Evolutionary conservation across 1,140 invertebrate species (phyloP).

Genomic region (Tigriopus japonicus): DNA sequence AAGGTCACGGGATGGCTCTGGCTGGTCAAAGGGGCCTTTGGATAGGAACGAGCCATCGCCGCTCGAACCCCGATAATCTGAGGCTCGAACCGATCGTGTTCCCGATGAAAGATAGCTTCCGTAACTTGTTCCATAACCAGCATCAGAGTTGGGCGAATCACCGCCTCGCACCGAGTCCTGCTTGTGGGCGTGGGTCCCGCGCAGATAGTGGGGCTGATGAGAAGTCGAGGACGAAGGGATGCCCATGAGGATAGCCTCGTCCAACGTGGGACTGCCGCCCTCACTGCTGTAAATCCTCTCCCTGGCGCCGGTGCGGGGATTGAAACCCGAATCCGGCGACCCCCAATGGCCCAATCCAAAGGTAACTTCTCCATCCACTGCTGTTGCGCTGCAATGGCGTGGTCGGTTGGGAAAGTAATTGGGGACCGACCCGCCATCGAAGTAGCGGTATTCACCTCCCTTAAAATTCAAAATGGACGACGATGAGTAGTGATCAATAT

Average conservation of each 20-base stretch:
- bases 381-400: conserved; percentile 14
- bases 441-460: neutral
- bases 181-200: conserved; percentile 36
- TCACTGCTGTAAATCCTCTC: conserved; percentile 24
- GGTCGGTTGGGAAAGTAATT: conserved; percentile 13
- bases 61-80: neutral
- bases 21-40: too few relatives aligned
- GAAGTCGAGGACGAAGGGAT: conserved; percentile 35
- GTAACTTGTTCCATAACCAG: conserved; percentile 10
- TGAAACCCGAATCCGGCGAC: conserved; percentile 14
- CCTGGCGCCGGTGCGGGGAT: conserved; percentile 12
- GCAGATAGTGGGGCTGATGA: too few relatives aligned
- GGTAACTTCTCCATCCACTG: conserved; percentile 6
- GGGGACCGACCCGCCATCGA: conserved; percentile 5
- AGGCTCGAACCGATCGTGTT: neutral
- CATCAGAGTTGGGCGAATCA: conserved; percentile 9
- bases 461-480: neutral
- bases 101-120: neutral
- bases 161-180: conserved; percentile 33
- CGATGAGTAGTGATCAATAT: too few relatives aligned
- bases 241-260: conserved; percentile 29
- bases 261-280: conserved; percentile 31
- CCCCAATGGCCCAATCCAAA: conserved; percentile 14
- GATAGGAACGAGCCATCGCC: neutral
- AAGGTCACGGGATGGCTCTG: too few relatives aligned